phyloP scores from a whole-genome alignment of 2,797 vertebrate genomes.

The Pseudochromis fuscus region DNA sequence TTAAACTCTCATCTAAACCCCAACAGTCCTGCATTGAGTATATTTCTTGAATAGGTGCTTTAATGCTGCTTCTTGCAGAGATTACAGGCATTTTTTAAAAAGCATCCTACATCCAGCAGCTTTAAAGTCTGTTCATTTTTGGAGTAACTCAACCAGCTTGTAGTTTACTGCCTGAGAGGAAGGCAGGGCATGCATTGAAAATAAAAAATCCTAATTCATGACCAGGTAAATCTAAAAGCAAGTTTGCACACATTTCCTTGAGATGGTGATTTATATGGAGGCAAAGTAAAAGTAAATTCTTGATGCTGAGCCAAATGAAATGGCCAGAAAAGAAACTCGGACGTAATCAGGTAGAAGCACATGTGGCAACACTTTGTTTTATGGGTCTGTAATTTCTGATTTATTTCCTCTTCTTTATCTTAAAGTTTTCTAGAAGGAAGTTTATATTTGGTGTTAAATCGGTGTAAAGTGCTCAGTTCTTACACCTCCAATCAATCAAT shows the following conservation, averaged over 20 bases:
- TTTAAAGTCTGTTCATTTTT: constrained; percentile 40
- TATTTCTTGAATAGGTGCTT: constrained; percentile 39
- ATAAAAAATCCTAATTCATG: constrained; percentile 36
- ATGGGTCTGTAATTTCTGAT: constrained; percentile 1
- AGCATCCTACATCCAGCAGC: constrained; percentile 34
- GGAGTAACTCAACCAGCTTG: constrained; percentile 30
- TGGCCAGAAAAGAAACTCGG: not conserved
- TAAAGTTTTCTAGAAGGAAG: not conserved
- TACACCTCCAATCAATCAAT: no score
- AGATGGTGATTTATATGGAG: constrained; percentile 1
- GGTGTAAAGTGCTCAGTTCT: no score
- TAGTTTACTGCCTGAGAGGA: constrained; percentile 35
- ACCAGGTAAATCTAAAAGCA: constrained; percentile 19
- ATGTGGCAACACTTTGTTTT: constrained; percentile 4
- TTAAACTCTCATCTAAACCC: constrained; percentile 51
- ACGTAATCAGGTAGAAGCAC: not conserved
- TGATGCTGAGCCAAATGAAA: not conserved
- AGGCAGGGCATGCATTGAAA: constrained; percentile 27
- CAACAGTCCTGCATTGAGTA: constrained; percentile 25
- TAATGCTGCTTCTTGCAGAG: constrained; percentile 27
- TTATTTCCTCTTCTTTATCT: not conserved
- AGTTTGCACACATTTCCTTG: not conserved
- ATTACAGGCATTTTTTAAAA: constrained; percentile 55
- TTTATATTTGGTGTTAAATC: not conserved
- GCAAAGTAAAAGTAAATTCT: constrained; percentile 5